Evolutionary conservation across 2,888 invertebrate genomes (phyloP).

Genomic region (Leptopilina syphax): DNA sequence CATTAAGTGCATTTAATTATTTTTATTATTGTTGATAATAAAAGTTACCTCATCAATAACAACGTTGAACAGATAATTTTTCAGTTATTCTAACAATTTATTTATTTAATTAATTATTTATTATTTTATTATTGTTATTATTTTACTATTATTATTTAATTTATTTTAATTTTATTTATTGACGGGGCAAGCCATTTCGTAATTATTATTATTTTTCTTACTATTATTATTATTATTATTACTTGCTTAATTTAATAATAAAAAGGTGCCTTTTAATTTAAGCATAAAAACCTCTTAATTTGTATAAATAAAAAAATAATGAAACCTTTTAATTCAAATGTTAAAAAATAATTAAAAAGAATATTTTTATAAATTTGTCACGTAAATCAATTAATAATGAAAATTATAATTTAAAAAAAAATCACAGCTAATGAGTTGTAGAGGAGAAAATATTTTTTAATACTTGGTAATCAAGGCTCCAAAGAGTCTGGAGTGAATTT

Average conservation of each 20-base stretch:
- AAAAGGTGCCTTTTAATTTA: no score
- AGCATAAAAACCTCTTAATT: no score
- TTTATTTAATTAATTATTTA: background rate
- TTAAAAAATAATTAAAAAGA: no score
- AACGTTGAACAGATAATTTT: background rate
- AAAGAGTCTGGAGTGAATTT: slow-evolving; percentile 25
- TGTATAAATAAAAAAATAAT: no score
- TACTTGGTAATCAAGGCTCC: slow-evolving; percentile 27
- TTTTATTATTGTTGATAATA: slow-evolving; percentile 6
- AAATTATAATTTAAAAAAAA: background rate
- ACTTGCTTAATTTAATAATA: no score
- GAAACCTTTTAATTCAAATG: no score
- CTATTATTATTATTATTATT: no score
- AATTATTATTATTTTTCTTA: no score
- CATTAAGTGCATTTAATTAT: background rate
- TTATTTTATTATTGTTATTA: background rate
- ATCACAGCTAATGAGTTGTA: background rate
- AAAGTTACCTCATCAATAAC: background rate
- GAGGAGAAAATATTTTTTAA: slow-evolving; percentile 1
- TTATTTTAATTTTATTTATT: background rate
- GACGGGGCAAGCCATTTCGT: no score
- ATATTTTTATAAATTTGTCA: no score
- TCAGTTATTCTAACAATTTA: background rate
- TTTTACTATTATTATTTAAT: background rate
- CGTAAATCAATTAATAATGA: no score